A percentile compares a stretch with the other conserved stretches of the same genome.
Conservation (phyloP, 2,113 vertebrate genomes). For the Talpa occidentalis region DNA sequence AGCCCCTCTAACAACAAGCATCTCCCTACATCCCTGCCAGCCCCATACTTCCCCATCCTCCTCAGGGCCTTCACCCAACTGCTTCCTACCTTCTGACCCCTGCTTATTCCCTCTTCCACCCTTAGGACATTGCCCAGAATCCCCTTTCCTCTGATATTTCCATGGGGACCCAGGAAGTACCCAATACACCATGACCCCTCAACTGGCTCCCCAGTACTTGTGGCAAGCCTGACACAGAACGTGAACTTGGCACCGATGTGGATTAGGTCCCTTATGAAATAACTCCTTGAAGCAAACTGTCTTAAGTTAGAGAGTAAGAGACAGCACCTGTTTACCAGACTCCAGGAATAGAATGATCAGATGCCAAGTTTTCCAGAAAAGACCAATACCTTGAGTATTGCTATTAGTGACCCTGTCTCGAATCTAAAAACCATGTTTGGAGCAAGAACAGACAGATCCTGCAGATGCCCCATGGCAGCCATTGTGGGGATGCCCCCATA, state of each 20-base stretch:
- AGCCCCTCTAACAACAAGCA: not conserved
- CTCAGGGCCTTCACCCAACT: not conserved
- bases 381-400: not conserved
- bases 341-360: not conserved
- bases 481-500: not conserved
- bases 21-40: not conserved
- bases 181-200: not conserved
- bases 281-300: not conserved
- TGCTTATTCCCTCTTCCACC: not conserved
- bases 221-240: not conserved
- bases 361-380: not conserved
- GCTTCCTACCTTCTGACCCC: not conserved
- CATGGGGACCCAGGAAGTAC: rapidly evolving
- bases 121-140: not conserved
- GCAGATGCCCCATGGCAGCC: not conserved
- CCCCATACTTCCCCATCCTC: not conserved
- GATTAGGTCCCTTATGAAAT: not conserved
- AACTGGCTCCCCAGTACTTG: not conserved
- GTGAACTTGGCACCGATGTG: too few relatives aligned
- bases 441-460: too few relatives aligned
- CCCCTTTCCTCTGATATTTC: not conserved
- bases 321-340: not conserved
- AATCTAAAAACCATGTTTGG: not conserved
- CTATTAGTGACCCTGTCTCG: not conserved
- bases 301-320: too few relatives aligned